Conservation (phyloP, 2,888 invertebrate genomes). For the Tricholauxania praeusta region DNA sequence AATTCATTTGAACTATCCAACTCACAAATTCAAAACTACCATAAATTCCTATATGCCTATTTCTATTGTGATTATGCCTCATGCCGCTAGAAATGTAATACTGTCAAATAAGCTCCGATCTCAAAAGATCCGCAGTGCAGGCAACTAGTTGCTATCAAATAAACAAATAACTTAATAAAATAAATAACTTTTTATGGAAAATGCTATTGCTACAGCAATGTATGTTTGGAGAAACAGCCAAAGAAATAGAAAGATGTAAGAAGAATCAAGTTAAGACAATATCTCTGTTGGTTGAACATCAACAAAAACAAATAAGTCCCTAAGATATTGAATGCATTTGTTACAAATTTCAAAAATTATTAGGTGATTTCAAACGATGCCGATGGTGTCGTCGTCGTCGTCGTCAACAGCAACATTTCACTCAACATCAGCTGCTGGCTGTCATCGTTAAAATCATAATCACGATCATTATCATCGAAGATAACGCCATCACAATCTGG, state of each 20-base stretch:
- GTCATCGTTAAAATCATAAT: background rate
- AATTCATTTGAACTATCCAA: too few relatives aligned
- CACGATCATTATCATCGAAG: background rate
- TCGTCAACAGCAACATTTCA: conserved; percentile 23
- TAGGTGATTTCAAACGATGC: background rate
- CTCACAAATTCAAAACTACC: too few relatives aligned
- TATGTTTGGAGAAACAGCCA: too few relatives aligned
- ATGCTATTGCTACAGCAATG: too few relatives aligned
- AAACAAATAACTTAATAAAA: conserved; percentile 32
- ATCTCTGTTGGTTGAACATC: too few relatives aligned
- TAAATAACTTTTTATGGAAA: conserved; percentile 27
- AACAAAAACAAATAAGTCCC: too few relatives aligned
- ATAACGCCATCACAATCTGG: conserved; percentile 29
- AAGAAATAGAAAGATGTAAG: too few relatives aligned
- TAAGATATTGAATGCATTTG: too few relatives aligned
- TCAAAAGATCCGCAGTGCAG: conserved; percentile 25
- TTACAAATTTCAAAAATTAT: background rate
- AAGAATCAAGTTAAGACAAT: too few relatives aligned
- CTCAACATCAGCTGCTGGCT: conserved; percentile 17
- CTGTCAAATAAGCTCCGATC: conserved; percentile 16
- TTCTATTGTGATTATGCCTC: too few relatives aligned
- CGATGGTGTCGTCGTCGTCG: background rate
- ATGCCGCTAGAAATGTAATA: background rate
- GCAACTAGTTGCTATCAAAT: conserved; percentile 17
- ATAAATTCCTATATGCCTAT: too few relatives aligned